Evolutionary conservation across 2,113 vertebrate genomes (phyloP).

Genomic region (Tylochromis polylepis): DNA sequence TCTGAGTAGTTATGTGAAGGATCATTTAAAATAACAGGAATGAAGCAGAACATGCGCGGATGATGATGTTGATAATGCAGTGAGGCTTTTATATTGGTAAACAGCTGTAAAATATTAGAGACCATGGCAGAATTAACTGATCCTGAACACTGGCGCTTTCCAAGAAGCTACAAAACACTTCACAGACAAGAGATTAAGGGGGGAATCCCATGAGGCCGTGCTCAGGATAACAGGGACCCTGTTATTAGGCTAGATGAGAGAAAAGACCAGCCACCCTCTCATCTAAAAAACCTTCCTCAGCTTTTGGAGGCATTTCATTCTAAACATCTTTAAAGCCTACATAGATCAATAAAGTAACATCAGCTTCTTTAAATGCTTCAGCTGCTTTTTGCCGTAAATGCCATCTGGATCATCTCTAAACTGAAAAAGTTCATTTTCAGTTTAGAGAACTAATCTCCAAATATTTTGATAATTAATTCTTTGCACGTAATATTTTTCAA

Average conservation of each 20-base stretch:
- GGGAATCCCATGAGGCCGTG: background rate
- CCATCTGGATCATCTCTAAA: background rate
- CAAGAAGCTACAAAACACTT: background rate
- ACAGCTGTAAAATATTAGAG: background rate
- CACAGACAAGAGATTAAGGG: background rate
- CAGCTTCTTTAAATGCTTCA: background rate
- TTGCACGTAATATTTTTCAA: background rate
- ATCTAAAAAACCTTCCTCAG: background rate
- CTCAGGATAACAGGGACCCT: background rate
- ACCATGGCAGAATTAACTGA: background rate
- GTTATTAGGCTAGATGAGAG: background rate
- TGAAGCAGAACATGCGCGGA: background rate
- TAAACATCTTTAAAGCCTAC: background rate
- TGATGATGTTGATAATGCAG: background rate
- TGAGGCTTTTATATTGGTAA: background rate
- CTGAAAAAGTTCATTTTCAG: background rate
- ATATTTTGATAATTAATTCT: background rate
- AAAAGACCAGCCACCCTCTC: background rate
- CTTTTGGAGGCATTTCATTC: background rate
- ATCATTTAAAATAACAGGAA: background rate
- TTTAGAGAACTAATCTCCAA: background rate
- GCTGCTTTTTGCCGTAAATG: background rate
- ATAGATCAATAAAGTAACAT: background rate
- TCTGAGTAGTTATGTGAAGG: background rate
- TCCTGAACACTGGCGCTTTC: fast-evolving